Base-by-base conservation (phyloP, 2,888 invertebrate species). In the Ptychoptera albimana region DNA sequence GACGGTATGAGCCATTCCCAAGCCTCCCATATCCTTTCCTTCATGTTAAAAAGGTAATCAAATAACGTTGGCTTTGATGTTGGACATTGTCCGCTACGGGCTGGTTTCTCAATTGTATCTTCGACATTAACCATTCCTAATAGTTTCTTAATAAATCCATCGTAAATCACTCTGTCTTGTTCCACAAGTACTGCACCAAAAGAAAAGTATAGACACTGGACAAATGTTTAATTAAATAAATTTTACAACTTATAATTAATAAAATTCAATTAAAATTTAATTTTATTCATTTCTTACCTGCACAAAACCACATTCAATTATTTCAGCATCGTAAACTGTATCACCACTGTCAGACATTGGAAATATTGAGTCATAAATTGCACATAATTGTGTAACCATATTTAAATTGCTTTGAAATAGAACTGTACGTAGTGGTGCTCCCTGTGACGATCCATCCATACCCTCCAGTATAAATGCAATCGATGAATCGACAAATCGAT, bases 351-450 rank as follows among this genome's bases (percentile, higher is more conserved):
- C 58, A 3, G 54, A 60, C 57, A 73, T 68, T 0, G 77, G 74
- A 55, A 77, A 64, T 23, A 88, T 67, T 0, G 82, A 77, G 53
- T 86, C 85, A 45, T 88, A 75, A 68, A 88, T 79, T 54, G 73
- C 73, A 57, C 87, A 82, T 13, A 93, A 68, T 60, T 93, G 93
- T 2, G 75, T 75, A 4, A 89, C 81, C 82, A 93, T 75, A 61
- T 92, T 92, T 1, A 93, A 69, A 38, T 79, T 78, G 1, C 89
- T 91, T 61, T 87, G 85, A 11, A 82, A 80, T 31, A 92, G 77
- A 38, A 92, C 84, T 23, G 80, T 79, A 63, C 79, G 82, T 43
- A 92, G 66, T 9, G 86, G 87, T 40, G 71, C 65, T 42, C 79
- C 75, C 55, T 79, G 79, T 50, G 79, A 75, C 50, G 79, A 73